Evolutionary conservation across 2,797 vertebrate species (phyloP).

Genomic region (Sebastiscus albofasciatus): DNA sequence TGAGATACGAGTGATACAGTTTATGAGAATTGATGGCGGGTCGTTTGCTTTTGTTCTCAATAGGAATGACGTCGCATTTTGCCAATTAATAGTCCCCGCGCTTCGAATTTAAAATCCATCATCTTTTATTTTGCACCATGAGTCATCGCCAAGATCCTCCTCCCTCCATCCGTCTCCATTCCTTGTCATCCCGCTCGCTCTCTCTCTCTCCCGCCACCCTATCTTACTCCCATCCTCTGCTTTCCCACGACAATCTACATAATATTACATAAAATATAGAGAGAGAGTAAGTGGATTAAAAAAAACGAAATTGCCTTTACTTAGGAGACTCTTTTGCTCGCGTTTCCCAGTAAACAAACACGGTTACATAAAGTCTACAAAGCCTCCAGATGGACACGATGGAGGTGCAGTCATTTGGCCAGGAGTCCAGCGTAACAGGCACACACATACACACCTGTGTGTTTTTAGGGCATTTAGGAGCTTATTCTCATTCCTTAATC

Average conservation of each 20-base stretch:
- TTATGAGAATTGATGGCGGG: neutral
- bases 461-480: neutral
- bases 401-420: conserved; percentile 24
- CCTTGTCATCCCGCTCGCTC: neutral
- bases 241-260: neutral
- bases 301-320: conserved; percentile 42
- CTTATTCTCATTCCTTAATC: conserved; percentile 12
- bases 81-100: neutral
- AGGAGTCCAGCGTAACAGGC: conserved; percentile 14
- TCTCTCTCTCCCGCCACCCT: neutral
- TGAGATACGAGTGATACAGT: neutral
- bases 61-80: neutral
- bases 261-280: conserved; percentile 31
- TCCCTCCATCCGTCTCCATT: neutral
- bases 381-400: conserved; percentile 59
- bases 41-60: conserved; percentile 14
- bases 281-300: conserved; percentile 35
- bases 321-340: conserved; percentile 31
- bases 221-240: neutral
- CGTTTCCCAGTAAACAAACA: conserved; percentile 51
- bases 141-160: neutral
- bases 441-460: conserved; percentile 7
- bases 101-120: neutral
- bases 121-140: neutral
- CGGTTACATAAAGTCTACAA: conserved; percentile 52